phyloP scores from a whole-genome alignment of 2,888 invertebrate species.

The Nasonovia ribisnigri region DNA sequence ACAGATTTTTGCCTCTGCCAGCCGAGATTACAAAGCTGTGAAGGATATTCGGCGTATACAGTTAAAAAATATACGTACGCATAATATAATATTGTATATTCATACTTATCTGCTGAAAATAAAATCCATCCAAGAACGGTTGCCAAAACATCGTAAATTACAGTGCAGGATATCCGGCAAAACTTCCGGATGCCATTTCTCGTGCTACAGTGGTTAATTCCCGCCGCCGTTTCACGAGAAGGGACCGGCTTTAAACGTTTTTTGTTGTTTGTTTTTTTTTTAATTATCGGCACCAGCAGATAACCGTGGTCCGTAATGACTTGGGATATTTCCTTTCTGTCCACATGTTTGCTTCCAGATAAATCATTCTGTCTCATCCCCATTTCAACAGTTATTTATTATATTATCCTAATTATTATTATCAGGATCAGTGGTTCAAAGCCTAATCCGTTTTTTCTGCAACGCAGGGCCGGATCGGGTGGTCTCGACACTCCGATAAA shows the following conservation, averaged over 20 bases:
- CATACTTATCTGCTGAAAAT: not conserved
- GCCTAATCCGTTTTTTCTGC: not conserved
- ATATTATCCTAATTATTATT: slow-evolving; percentile 1
- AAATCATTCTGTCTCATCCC: slow-evolving; percentile 38
- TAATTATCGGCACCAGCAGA: slow-evolving; percentile 33
- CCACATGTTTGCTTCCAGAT: not conserved
- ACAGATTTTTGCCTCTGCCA: not conserved
- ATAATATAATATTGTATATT: slow-evolving; percentile 6
- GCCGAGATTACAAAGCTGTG: not conserved
- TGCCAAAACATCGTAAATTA: slow-evolving; percentile 47
- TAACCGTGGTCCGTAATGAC: slow-evolving; percentile 39
- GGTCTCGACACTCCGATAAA: no score
- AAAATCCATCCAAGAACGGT: not conserved
- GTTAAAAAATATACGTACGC: not conserved
- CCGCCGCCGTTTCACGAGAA: not conserved
- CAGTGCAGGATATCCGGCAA: slow-evolving; percentile 43
- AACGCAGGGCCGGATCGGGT: no score
- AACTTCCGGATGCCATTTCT: slow-evolving; percentile 10
- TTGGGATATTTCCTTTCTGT: slow-evolving; percentile 35
- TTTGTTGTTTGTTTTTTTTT: slow-evolving; percentile 29
- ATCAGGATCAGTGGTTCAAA: not conserved
- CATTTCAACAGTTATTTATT: slow-evolving; percentile 6
- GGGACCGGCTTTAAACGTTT: not conserved
- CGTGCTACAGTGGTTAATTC: slow-evolving; percentile 35
- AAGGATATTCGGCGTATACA: not conserved